Conservation (phyloP, 2,797 vertebrate genomes). For the Ciconia nigra region DNA sequence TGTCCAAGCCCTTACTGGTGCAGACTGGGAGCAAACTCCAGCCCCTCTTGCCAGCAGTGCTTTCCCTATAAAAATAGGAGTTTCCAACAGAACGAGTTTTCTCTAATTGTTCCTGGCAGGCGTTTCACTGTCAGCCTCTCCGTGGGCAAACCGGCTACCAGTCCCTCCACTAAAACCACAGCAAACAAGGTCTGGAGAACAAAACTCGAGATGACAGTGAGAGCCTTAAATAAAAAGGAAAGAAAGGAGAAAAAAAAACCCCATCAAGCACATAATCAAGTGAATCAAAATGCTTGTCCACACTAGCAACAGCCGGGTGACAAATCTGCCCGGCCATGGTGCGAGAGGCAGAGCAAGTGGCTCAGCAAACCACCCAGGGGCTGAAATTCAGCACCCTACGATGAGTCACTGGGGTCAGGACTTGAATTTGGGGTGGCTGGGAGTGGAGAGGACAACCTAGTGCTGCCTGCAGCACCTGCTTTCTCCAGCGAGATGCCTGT, state of each 20-base stretch:
- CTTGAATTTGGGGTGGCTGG: not conserved
- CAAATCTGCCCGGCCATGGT: not conserved
- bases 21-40: not conserved
- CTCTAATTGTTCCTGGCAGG: not conserved
- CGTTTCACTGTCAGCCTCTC: not conserved
- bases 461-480: not conserved
- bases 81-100: constrained; percentile 22
- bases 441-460: not conserved
- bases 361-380: not conserved
- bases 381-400: not conserved
- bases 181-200: not conserved
- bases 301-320: not conserved
- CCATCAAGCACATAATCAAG: not conserved
- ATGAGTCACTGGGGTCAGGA: not conserved
- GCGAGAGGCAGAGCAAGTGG: not conserved
- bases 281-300: not conserved
- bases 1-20: not conserved
- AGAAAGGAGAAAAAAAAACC: not conserved
- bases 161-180: not conserved
- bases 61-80: not conserved
- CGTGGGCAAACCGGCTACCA: not conserved
- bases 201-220: not conserved
- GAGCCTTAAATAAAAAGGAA: not conserved
- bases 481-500: not conserved
- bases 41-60: not conserved